A percentile compares a stretch with the other conserved stretches of the same genome.
Evolutionary conservation across 2,888 invertebrate genomes (phyloP).

Genomic region (Caenorhabditis sp.): DNA sequence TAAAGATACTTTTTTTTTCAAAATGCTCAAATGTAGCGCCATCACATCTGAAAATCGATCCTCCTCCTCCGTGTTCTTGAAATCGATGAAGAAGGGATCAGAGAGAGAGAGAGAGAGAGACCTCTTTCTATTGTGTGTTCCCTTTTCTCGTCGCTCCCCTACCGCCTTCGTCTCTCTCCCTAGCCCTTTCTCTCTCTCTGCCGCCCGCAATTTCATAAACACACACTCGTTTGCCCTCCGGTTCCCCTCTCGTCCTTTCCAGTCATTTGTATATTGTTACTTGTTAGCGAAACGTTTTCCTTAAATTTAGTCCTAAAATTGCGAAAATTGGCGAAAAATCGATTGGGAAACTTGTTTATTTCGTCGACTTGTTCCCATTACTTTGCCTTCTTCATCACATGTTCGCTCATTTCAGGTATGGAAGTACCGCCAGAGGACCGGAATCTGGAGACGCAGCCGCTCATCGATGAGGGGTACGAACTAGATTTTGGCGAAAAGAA

Average conservation of each 20-base stretch:
- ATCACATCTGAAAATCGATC: slow-evolving; percentile 12
- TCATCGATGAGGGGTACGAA: slow-evolving; percentile 34
- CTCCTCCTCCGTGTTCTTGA: neutral
- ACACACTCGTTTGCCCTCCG: neutral
- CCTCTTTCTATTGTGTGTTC: too few species aligned
- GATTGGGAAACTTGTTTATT: too few species aligned
- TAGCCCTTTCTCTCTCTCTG: neutral
- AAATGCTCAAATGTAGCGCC: too few species aligned
- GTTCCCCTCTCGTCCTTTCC: neutral
- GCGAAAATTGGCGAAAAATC: too few species aligned
- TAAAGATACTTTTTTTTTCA: too few species aligned
- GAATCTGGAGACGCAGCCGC: slow-evolving; percentile 18
- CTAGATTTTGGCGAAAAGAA: neutral
- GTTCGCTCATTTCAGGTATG: slow-evolving; percentile 3
- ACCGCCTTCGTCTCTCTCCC: slow-evolving; percentile 1
- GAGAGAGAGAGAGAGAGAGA: too few species aligned
- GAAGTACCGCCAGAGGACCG: slow-evolving; percentile 22
- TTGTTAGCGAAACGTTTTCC: too few species aligned
- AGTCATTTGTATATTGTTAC: neutral
- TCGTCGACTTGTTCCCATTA: neutral
- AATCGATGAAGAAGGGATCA: neutral
- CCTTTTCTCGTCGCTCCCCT: neutral
- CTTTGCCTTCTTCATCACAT: too few species aligned
- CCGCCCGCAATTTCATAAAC: slow-evolving; percentile 13
- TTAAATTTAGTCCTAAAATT: too few species aligned